Conservation (phyloP, 2,797 vertebrate genomes). For the Tolypeutes matacus region DNA sequence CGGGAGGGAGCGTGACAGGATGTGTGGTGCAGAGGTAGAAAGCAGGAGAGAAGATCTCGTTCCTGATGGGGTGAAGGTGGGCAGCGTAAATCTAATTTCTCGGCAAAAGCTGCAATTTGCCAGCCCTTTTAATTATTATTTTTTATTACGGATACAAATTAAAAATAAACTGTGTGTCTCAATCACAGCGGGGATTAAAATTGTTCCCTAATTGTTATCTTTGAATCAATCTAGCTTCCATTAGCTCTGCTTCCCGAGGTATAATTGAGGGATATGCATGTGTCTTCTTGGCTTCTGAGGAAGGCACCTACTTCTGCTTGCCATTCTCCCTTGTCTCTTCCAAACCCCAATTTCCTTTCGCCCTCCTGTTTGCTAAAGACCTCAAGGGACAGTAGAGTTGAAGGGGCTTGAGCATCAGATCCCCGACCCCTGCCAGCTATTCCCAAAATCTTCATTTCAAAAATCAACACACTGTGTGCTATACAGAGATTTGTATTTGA, state of each 20-base stretch:
- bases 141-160: constrained; percentile 85
- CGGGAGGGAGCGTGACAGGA: accelerated
- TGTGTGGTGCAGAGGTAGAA: not conserved
- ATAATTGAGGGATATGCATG: constrained; percentile 84
- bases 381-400: not conserved
- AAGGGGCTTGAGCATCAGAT: not conserved
- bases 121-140: constrained; percentile 75
- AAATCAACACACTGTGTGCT: not conserved
- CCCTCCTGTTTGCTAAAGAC: not conserved
- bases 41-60: not conserved
- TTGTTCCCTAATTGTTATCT: constrained; percentile 88
- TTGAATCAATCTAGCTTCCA: constrained; percentile 87
- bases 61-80: constrained; percentile 61
- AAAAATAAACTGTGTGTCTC: constrained; percentile 82
- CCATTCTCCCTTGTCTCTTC: not conserved
- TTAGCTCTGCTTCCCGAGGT: constrained; percentile 85
- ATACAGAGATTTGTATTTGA: accelerated
- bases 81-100: constrained; percentile 41
- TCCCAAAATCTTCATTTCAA: not conserved
- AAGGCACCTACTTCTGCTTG: not conserved
- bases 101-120: constrained; percentile 52
- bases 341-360: not conserved
- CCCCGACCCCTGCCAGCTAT: not conserved
- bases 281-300: not conserved
- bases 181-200: constrained; percentile 84